These are phyloP conservation scores for Ophion ventricosus DNA, from an alignment of 2,888 invertebrate genomes.

Conservation along the genomic window DNA sequence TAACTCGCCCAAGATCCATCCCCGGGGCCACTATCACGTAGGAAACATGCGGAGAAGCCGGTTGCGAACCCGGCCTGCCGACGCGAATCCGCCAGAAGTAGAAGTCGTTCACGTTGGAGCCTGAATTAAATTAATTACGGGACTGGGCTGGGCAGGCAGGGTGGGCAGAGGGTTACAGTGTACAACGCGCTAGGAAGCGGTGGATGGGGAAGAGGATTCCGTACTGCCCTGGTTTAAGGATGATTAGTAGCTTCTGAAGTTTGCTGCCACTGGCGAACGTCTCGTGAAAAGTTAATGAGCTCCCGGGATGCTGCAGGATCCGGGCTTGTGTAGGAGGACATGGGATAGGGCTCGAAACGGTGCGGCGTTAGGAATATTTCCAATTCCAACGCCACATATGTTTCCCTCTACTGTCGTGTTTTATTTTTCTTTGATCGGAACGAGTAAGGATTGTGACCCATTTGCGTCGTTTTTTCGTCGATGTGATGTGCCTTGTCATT, in stretches of 20 bases:
- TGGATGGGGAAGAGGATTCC: conserved; percentile 49
- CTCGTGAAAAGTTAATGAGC: conserved; percentile 65
- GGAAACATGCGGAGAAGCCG: conserved; percentile 27
- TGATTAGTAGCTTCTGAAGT: conserved; percentile 67
- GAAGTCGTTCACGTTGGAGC: conserved; percentile 65
- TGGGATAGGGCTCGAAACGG: neutral
- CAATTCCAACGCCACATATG: neutral
- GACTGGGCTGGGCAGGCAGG: conserved; percentile 49
- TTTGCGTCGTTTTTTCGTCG: neutral
- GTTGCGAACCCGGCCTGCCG: conserved; percentile 55
- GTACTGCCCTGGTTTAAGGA: conserved; percentile 70
- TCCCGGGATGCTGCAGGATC: conserved; percentile 38
- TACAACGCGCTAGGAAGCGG: conserved; percentile 22
- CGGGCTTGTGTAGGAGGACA: neutral
- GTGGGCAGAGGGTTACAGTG: conserved; percentile 55
- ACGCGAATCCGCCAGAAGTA: conserved; percentile 57
- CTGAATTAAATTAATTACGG: conserved; percentile 71
- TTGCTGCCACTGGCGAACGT: conserved; percentile 57
- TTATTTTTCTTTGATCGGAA: neutral
- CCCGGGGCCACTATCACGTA: conserved; percentile 22
- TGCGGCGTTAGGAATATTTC: conserved; percentile 1
- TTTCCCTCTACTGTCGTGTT: neutral
- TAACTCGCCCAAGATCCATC: conserved; percentile 41
- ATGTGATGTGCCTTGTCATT: neutral
- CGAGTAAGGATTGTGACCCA: neutral